Evolutionary conservation across 2,888 invertebrate genomes (phyloP), one percentile per base, ranked within the genome.

Genomic region (Cecidostiba fungosa): DNA sequence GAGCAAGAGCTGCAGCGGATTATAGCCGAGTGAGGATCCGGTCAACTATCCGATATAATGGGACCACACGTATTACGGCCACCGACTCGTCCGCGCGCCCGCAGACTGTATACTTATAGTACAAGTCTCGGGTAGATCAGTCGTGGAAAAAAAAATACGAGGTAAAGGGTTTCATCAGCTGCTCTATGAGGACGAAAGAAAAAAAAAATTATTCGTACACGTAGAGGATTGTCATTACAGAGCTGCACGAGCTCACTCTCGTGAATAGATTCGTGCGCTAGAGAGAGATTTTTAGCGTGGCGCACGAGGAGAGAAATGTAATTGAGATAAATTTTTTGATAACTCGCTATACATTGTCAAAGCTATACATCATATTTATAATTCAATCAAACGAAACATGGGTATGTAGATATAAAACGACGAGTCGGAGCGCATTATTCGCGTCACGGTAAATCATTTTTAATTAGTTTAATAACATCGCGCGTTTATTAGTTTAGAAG

Each of bases 41-140:
- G 78, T 78, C 78, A 47, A 69, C 78, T 78, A 19, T 69, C 66
- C 39, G 77, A 26, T 78, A 19, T 77, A 78, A 78, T 78, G 69
- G 47, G 78, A 78, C 69, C 78, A 78, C 78, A 69, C 69, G 69
- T 69, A 62, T 69, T 26, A 62, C 76, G 43, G 36, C 43, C 19
- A 39, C 19, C 62, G 32, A 79, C 66, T 66, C 66, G 66, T 14
- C 26, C 14, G 26, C 16, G 59, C 14, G 12, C 10, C 43, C 16
- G 16, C 62, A 32, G 26, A 66, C n/a, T 76, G n/a, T 62, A 62
- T 82, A 5, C 12, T 43, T 43, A 43, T 43, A 10, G 12, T 2
- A 43, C 12, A 0, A 43, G 43, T 1, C 43, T 43, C 12, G 47
- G 32, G 47, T 23, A 72, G 39, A 43, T 50, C 19, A 50, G 50